Base-by-base conservation (phyloP, 2,888 invertebrate species). In the Mythimna loreyi region DNA sequence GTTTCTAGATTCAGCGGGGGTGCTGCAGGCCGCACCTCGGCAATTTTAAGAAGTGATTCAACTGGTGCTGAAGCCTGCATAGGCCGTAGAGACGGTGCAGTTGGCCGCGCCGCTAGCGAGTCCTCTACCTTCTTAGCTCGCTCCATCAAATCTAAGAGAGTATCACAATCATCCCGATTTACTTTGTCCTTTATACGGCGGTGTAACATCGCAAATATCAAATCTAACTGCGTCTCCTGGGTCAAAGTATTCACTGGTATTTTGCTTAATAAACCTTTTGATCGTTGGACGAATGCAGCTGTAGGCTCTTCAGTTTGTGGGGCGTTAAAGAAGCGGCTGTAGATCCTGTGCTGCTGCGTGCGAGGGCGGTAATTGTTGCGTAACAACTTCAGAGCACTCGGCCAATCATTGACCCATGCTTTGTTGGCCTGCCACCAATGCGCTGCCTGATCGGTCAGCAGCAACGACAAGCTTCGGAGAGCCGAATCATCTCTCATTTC, bases 161-260 rank as follows among this genome's bases (percentile, higher is more conserved):
- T 60, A 6, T 57, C 3, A 61, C 50, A 72, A 30, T 72, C 60
- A 19, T 61, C 60, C 13, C 72, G 66, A 25, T 52, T 57, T 5
- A 73, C 23, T 21, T 57, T 61, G 16, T 47, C 57, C 3, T 57
- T 50, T 30, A 73, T 66, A 8, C 66, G 66, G 30, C 30, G 50
- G 57, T 43, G 25, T 40, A 73, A 55, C 30, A 73, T 25, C 8
- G 56, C 19, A 19, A 57, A 73, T n/a, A 66, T 57, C 13, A 72
- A 19, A 72, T 73, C 72, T 11, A 73, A 23, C 56, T 73, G 50
- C 3, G 72, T 61, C 8, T 72, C 72, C 23, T 61, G 30, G 21
- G 66, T 72, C 0, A 72, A 36, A 8, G 65, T 72, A 25, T 60
- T 56, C n/a, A 19, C 13, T 19, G 72, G 71, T 43, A 72, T 23